phyloP scores from a whole-genome alignment of 2,113 vertebrate genomes.

The Xiphophorus hellerii region DNA sequence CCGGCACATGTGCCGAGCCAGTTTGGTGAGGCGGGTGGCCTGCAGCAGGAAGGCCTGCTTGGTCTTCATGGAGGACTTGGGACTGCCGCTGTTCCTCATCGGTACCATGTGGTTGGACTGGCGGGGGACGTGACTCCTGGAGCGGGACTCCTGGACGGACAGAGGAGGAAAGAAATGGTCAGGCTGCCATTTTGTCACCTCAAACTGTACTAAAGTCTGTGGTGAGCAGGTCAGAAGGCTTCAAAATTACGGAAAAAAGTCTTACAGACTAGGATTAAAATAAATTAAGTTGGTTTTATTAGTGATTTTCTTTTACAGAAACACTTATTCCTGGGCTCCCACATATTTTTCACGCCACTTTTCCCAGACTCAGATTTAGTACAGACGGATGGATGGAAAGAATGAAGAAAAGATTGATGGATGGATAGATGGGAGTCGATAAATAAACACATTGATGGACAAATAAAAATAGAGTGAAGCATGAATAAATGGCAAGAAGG shows the following conservation, averaged over 20 bases:
- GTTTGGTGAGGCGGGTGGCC: conserved; percentile 95
- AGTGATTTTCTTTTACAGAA: neutral
- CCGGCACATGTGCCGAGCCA: conserved; percentile 98
- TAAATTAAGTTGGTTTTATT: neutral
- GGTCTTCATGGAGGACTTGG: conserved; percentile 96
- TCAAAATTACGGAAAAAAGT: neutral
- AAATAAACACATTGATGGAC: too few species aligned
- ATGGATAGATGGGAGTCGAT: too few species aligned
- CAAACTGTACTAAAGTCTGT: neutral
- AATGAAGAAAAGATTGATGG: too few species aligned
- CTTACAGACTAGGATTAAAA: neutral
- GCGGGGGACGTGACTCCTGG: conserved; percentile 87
- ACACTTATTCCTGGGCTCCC: too few species aligned
- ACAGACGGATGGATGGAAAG: too few species aligned
- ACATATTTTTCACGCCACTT: neutral
- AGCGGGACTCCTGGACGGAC: conserved; percentile 83
- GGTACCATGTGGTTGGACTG: conserved; percentile 93
- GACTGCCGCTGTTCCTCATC: conserved; percentile 91
- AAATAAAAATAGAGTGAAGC: too few species aligned
- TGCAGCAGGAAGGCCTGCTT: conserved; percentile 96
- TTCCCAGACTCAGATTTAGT: too few species aligned
- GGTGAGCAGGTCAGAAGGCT: neutral
- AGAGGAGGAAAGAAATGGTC: neutral
- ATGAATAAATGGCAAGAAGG: too few species aligned
- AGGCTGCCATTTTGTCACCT: neutral